Conservation (phyloP, 2,888 invertebrate species). For the Phyllotreta striolata region DNA sequence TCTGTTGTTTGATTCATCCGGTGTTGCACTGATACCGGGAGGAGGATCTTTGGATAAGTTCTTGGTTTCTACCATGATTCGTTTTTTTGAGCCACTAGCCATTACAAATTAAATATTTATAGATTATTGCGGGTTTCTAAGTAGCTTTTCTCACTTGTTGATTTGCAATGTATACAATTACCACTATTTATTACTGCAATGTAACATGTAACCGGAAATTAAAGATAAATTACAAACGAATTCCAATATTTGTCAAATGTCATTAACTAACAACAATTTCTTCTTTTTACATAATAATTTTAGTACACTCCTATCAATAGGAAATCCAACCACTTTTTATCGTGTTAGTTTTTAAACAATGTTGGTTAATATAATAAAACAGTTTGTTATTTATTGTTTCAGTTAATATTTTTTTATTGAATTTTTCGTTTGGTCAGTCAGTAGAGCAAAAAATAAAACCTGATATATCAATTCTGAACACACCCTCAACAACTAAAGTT, state of each 20-base stretch:
- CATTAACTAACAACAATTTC: conserved; percentile 6
- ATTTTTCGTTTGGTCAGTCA: no score
- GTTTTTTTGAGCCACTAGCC: conserved; percentile 71
- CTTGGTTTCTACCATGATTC: conserved; percentile 97
- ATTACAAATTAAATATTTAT: conserved; percentile 36
- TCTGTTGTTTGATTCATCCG: conserved; percentile 94
- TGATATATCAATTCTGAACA: no score
- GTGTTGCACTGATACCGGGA: conserved; percentile 95
- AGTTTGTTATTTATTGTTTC: no score
- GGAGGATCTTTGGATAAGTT: conserved; percentile 97
- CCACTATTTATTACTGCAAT: conserved; percentile 9
- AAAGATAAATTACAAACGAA: conserved; percentile 18
- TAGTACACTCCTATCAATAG: not conserved
- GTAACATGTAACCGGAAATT: conserved; percentile 22
- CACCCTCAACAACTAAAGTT: no score
- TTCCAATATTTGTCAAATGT: conserved; percentile 5
- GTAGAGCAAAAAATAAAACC: no score
- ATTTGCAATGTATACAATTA: conserved; percentile 18
- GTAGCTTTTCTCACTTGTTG: conserved; percentile 21
- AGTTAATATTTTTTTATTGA: no score
- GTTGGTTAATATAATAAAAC: no score
- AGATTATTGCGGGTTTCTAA: not conserved
- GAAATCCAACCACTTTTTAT: no score
- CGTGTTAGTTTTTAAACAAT: no score
- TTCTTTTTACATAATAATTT: conserved; percentile 4